Percentiles rank a stretch among this genome's conserved stretches.
phyloP scores from a whole-genome alignment of 2,888 invertebrate genomes.

The Agrotis puta region DNA sequence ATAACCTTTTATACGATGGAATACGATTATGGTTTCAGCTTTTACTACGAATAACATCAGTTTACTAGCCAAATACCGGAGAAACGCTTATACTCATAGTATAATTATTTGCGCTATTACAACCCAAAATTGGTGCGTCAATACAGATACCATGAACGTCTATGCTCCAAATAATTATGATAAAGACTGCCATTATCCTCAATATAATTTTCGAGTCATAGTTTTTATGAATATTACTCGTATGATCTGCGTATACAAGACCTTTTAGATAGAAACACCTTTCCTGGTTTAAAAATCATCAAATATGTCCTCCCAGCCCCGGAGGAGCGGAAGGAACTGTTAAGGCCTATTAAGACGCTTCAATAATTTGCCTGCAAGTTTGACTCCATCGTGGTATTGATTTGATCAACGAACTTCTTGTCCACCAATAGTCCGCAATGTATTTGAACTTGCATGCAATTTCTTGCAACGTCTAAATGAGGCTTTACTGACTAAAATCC shows the following conservation, averaged over 20 bases:
- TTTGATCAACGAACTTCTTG: too few relatives aligned
- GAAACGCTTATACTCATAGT: neutral
- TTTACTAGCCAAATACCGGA: slow-evolving; percentile 6
- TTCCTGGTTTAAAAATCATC: too few relatives aligned
- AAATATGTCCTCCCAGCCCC: too few relatives aligned
- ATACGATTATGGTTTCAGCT: slow-evolving; percentile 16
- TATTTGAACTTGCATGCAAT: too few relatives aligned
- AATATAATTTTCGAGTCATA: slow-evolving; percentile 18
- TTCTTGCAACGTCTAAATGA: too few relatives aligned
- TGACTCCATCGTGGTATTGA: too few relatives aligned
- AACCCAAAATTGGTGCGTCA: slow-evolving; percentile 26
- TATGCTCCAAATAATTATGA: slow-evolving; percentile 23
- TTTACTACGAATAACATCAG: slow-evolving; percentile 18
- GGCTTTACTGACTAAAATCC: too few relatives aligned
- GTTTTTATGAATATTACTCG: slow-evolving; percentile 33
- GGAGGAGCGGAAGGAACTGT: too few relatives aligned
- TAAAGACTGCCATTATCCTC: slow-evolving; percentile 10
- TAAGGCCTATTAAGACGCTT: too few relatives aligned
- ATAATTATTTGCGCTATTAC: slow-evolving; percentile 3
- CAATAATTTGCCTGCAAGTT: too few relatives aligned
- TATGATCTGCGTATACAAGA: neutral
- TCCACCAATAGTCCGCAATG: too few relatives aligned
- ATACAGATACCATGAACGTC: slow-evolving; percentile 14
- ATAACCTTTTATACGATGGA: slow-evolving; percentile 29
- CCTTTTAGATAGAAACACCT: neutral